These are phyloP conservation scores for Noctilio leporinus DNA, from an alignment of 2,113 vertebrate genomes.

Conservation along the genomic window DNA sequence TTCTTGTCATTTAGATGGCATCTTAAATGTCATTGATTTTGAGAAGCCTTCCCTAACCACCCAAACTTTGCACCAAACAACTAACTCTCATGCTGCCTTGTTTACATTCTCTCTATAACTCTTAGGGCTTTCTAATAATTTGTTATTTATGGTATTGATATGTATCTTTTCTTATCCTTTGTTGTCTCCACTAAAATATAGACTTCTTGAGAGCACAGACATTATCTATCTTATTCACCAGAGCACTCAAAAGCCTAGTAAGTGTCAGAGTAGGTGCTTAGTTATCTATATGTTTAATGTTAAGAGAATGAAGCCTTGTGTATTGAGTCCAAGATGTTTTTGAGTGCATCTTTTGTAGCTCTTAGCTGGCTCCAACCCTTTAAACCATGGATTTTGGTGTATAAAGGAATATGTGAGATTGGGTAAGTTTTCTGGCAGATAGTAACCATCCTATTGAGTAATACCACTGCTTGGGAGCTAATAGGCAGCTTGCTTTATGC, in stretches of 20 bases:
- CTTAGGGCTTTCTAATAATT: neutral
- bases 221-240: neutral
- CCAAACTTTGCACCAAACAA: neutral
- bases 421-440: neutral
- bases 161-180: neutral
- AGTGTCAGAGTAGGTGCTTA: neutral
- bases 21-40: neutral
- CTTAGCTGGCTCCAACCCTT: neutral
- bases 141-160: neutral
- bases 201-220: neutral
- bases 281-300: neutral
- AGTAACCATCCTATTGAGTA: neutral
- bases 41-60: neutral
- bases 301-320: neutral
- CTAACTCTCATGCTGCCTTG: neutral
- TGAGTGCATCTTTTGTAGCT: neutral
- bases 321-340: neutral
- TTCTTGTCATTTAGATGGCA: neutral
- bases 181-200: neutral
- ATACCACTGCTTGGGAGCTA: neutral
- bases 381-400: neutral
- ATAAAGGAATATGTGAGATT: neutral
- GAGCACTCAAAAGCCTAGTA: neutral
- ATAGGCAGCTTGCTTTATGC: neutral
- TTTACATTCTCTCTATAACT: neutral